These are phyloP conservation scores for Ormia ochracea DNA, from an alignment of 2,888 invertebrate species.

Conservation along the genomic window DNA sequence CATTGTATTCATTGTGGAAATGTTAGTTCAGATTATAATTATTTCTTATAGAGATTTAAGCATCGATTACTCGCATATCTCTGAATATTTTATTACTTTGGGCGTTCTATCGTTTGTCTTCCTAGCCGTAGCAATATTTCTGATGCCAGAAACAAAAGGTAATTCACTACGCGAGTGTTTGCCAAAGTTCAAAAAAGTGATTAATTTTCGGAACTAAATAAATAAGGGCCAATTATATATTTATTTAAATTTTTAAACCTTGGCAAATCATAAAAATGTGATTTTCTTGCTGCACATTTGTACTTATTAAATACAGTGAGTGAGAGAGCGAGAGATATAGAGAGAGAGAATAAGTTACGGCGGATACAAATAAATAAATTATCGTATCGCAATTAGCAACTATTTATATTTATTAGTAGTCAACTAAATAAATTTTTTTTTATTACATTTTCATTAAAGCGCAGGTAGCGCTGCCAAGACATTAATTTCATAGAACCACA, in stretches of 20 bases:
- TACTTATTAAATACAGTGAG: no score
- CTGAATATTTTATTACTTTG: conserved; percentile 64
- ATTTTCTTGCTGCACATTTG: no score
- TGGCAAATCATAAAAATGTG: not conserved
- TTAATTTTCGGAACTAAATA: not conserved
- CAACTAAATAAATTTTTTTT: no score
- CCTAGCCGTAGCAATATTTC: conserved; percentile 59
- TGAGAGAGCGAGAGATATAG: no score
- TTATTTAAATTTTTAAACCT: not conserved
- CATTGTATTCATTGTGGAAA: conserved; percentile 66
- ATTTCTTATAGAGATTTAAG: not conserved
- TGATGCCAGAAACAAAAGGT: conserved; percentile 70
- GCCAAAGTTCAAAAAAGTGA: conserved; percentile 60
- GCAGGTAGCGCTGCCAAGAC: no score
- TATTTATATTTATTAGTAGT: no score
- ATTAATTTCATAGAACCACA: no score
- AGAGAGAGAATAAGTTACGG: no score
- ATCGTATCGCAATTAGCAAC: no score
- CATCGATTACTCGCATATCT: not conserved
- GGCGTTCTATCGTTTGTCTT: conserved; percentile 65
- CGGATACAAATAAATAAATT: no score
- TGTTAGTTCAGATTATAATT: conserved; percentile 66
- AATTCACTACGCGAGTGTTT: conserved; percentile 67
- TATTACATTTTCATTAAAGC: no score
- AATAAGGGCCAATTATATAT: not conserved